Conservation (phyloP, 2,888 invertebrate species). For the Drosophila dives region DNA sequence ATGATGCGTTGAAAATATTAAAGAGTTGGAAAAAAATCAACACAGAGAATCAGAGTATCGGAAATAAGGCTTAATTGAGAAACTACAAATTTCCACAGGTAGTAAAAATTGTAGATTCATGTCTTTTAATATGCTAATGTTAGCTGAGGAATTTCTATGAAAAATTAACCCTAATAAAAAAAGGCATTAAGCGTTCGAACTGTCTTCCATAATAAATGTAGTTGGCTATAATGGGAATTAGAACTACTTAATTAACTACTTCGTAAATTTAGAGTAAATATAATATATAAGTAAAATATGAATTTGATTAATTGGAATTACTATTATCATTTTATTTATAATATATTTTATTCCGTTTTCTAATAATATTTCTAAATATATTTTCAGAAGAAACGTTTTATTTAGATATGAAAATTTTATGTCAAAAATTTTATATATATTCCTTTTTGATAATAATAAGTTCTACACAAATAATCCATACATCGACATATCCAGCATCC, state of each 20-base stretch:
- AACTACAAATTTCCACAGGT: slow-evolving; percentile 25
- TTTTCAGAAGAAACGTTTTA: not conserved
- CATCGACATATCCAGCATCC: no score
- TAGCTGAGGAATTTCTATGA: not conserved
- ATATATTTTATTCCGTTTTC: no score
- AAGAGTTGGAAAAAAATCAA: slow-evolving; percentile 21
- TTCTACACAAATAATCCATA: not conserved
- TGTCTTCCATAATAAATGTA: not conserved
- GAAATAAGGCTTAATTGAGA: slow-evolving; percentile 51
- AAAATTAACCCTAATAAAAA: slow-evolving; percentile 1
- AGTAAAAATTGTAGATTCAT: slow-evolving; percentile 44
- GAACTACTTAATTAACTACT: not conserved
- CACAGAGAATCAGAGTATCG: slow-evolving; percentile 24
- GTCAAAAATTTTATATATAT: no score
- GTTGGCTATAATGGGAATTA: not conserved
- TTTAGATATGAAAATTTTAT: no score
- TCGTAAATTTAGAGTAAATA: not conserved
- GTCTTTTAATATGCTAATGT: slow-evolving; percentile 57
- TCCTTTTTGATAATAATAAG: not conserved
- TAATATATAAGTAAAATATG: no score
- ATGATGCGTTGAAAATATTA: slow-evolving; percentile 70
- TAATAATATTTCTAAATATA: not conserved
- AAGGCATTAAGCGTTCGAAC: not conserved
- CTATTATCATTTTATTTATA: not conserved
- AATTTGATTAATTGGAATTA: not conserved